These are phyloP conservation scores for Megalops cyprinoides DNA, from an alignment of 2,797 vertebrate genomes.

Conservation along the genomic window DNA sequence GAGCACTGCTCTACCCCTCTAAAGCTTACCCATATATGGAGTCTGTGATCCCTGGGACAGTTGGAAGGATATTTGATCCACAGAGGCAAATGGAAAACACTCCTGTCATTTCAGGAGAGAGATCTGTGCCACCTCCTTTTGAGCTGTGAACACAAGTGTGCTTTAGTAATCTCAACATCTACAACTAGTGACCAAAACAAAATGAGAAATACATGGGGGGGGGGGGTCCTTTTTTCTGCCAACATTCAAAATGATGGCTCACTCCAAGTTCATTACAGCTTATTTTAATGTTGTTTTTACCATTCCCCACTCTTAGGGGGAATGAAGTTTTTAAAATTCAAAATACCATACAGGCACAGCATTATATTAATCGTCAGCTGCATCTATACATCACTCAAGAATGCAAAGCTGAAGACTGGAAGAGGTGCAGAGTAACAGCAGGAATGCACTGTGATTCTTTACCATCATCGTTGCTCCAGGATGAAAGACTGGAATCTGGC, in stretches of 20 bases:
- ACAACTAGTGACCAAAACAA: background rate
- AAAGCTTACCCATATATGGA: conserved; percentile 72
- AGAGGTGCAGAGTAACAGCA: background rate
- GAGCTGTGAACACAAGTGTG: background rate
- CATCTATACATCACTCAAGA: background rate
- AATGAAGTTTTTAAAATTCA: no score
- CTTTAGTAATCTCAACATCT: background rate
- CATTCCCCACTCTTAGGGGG: no score
- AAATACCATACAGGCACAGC: background rate
- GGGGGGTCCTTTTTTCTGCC: background rate
- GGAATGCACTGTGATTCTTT: background rate
- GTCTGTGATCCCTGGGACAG: conserved; percentile 63
- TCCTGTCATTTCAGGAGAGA: conserved; percentile 40
- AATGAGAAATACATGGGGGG: background rate
- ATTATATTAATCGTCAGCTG: background rate
- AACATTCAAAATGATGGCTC: no score
- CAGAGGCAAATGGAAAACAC: conserved; percentile 70
- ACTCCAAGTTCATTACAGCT: no score
- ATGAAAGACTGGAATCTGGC: conserved; percentile 8
- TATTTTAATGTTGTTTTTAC: no score
- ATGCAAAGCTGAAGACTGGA: background rate
- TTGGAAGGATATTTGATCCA: conserved; percentile 68
- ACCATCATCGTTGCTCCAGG: background rate
- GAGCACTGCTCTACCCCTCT: conserved; percentile 61
- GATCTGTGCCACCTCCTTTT: background rate